phyloP scores from a whole-genome alignment of 2,888 invertebrate species.

The Apamea anceps region DNA sequence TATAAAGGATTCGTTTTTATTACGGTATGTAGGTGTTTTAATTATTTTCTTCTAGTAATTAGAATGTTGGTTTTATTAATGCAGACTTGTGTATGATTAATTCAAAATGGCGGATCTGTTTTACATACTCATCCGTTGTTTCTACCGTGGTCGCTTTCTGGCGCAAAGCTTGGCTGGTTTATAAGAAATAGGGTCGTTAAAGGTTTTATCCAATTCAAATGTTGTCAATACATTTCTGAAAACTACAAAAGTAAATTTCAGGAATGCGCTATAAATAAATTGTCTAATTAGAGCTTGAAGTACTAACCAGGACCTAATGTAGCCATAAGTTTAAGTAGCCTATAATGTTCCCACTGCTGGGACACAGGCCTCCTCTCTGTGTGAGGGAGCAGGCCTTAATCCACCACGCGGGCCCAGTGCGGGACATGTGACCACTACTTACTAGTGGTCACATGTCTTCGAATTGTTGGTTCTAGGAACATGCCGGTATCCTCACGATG shows the following conservation, averaged over 20 bases:
- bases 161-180: not conserved
- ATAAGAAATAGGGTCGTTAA: no score
- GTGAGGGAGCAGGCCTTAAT: not conserved
- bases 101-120: constrained; percentile 43
- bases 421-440: no score
- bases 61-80: constrained; percentile 14
- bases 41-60: constrained; percentile 49
- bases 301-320: not conserved
- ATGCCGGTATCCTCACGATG: not conserved
- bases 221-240: not conserved
- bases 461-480: not conserved
- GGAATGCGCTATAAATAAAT: not conserved
- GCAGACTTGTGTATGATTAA: not conserved
- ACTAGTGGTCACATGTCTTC: not conserved
- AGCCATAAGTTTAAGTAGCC: not conserved
- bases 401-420: not conserved
- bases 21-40: constrained; percentile 53
- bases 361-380: not conserved
- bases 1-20: constrained; percentile 62
- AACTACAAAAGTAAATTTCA: not conserved
- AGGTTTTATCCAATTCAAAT: not conserved
- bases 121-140: not conserved
- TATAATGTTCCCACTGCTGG: rapidly evolving
- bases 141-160: not conserved
- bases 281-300: no score